Base-by-base conservation (phyloP, 2,113 vertebrate species). In the Gopherus evgoodei region DNA sequence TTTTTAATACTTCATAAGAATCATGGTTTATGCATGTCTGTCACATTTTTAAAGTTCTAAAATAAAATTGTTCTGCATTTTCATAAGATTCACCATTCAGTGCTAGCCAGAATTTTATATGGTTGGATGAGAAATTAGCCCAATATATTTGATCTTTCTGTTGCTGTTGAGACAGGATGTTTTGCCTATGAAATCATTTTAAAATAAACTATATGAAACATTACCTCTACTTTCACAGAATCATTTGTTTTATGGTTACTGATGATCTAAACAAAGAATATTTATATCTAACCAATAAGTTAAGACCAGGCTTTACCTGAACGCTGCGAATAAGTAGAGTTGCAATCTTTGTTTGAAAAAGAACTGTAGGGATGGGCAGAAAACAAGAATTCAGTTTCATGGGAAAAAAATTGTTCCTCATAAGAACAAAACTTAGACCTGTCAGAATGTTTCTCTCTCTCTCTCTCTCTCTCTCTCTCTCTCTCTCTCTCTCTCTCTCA, bases 1-100 rank as follows among this genome's bases (percentile, higher is more conserved):
- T 96, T 97, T 98, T 98, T 97, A 98, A 96, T 95, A 96, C 86
- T 94, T 96, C 47, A 91, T 97, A 96, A 90, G 91, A 98, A 95
- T 96, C 90, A 94, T 87, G 83, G 94, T 96, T 97, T 97, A 97
- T 96, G 93, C 90, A 97, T 97, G 97, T 81, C 90, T 91, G 94
- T 82, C 59, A 90, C 96, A 96, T 96, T 93, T 97, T 88, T 97
- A 93, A 96, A 95, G 82, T 96, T 90, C 92, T 96, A 94, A 95
- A 97, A 96, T 94, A 91, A 97, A 94, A 93, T 54, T 87, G 8
- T 38, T 91, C 76, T 91, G 5, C 80, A 92, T 97, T 97, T 98
- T 97, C 97, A 13, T 93, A 96, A 97, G 95, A 90, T 94, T 97
- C 69, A 86, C 56, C 75, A 95, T 95, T 97, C 85, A 93, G 9